A percentile compares a stretch with the other conserved stretches of the same genome.
Evolutionary conservation across 2,888 invertebrate species (phyloP).

Genomic region (Tiliacea citrago): DNA sequence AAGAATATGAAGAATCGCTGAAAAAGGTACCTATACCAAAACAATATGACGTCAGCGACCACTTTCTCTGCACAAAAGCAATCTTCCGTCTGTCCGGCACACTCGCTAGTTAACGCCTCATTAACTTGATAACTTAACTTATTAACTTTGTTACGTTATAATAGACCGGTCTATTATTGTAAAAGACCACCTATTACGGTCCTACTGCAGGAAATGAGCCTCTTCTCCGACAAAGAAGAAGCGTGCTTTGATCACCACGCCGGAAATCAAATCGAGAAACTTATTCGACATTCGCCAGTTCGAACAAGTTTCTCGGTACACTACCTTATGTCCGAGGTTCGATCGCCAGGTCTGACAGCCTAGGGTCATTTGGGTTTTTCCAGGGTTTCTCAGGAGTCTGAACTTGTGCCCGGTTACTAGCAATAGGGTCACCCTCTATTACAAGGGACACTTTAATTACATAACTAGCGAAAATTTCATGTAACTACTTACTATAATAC

Average conservation of each 20-base stretch:
- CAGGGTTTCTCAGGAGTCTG: neutral
- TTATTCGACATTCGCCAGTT: neutral
- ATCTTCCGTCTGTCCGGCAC: slow-evolving; percentile 4
- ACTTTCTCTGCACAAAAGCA: slow-evolving; percentile 1
- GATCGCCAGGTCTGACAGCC: neutral
- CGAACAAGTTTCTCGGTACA: neutral
- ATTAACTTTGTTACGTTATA: neutral
- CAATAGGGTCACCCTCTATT: no score
- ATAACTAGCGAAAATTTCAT: neutral
- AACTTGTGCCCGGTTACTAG: neutral
- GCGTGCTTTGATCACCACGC: neutral
- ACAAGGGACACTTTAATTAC: neutral
- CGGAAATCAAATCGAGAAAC: neutral
- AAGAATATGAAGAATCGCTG: neutral
- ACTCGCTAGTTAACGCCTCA: slow-evolving; percentile 1
- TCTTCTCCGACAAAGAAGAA: neutral
- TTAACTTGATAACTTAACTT: slow-evolving; percentile 1
- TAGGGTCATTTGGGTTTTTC: neutral
- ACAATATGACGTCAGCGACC: neutral
- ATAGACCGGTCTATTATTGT: neutral
- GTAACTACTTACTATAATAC: neutral
- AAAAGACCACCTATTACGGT: neutral
- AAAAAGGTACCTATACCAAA: neutral
- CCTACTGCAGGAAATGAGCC: neutral
- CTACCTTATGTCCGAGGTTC: neutral